Evolutionary conservation across 2,888 invertebrate genomes (phyloP), one percentile per base, ranked within the genome.

Genomic region (Diabrotica balteata): DNA sequence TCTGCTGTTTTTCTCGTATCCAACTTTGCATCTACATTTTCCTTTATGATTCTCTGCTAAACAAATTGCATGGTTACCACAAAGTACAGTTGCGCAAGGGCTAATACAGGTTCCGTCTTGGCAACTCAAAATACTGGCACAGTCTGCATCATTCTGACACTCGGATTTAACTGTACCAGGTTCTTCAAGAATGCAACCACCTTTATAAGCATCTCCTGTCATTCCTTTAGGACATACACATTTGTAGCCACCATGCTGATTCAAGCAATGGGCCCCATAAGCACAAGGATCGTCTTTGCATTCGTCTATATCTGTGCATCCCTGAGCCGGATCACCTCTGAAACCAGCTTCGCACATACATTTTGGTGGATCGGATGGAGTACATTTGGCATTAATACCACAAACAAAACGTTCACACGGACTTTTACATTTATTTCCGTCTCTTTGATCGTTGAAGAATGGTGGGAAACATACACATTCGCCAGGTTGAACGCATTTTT

Each of bases 391-490:
- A 80, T 96, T 95, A 59, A 95, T 91, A 46, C 96, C 96, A 77
- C 96, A 96, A 8, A 92, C 91, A 81, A 93, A 95, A 69, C 95
- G 88, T 83, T 96, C 95, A 81, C 96, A 96, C 7, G 96, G 96
- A 86, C 93, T 96, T 85, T 95, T 95, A 81, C 96, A 96, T 81
- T 92, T 91, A 81, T 94, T 93, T 47, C 90, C 91, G 79, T 95
- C 94, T 22, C 88, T 87, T 8, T 91, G 89, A 80, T 96, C 96
- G 45, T 92, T 88, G 82, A 94, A 95, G 85, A 91, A 96, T 0
- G 96, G 96, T 17, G 95, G 95, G 44, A 94, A 94, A 80, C 96
- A 96, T 17, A 95, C 89, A 80, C 96, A 96, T 84, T 94, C 92
- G 1, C 96, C 96, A 2, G 95, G 95, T 82, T 96, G 93, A 43